Evolutionary conservation across 2,113 vertebrate genomes (phyloP).

Genomic region (Ceyx margarethae): DNA sequence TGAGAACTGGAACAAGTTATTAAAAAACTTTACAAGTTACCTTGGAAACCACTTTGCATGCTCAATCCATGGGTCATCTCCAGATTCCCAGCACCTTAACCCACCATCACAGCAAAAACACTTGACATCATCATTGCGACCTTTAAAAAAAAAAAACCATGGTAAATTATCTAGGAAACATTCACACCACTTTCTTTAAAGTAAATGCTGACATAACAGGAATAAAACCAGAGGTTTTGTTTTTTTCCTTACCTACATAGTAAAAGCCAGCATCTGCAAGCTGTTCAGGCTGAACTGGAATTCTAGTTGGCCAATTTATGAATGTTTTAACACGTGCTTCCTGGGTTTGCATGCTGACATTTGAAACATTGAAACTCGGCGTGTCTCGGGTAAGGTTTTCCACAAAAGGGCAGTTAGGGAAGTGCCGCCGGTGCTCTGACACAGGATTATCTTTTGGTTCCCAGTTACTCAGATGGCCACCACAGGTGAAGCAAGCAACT

Average conservation of each 20-base stretch:
- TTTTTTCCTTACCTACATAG: slow-evolving; percentile 86
- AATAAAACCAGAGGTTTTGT: neutral
- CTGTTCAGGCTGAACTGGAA: slow-evolving; percentile 90
- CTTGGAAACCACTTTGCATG: slow-evolving; percentile 99
- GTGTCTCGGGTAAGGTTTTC: slow-evolving; percentile 75
- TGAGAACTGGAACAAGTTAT: neutral
- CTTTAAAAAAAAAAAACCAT: slow-evolving; percentile 62
- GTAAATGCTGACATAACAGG: neutral
- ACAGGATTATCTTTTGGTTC: slow-evolving; percentile 93
- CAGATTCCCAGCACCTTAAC: slow-evolving; percentile 95
- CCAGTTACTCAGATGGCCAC: slow-evolving; percentile 93
- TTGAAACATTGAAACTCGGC: slow-evolving; percentile 84
- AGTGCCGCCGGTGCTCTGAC: slow-evolving; percentile 92
- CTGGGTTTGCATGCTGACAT: slow-evolving; percentile 90
- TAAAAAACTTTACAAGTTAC: slow-evolving; percentile 66
- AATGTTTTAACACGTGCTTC: slow-evolving; percentile 89
- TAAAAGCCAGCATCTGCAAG: slow-evolving; percentile 96
- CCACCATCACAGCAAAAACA: slow-evolving; percentile 98
- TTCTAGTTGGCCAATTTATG: slow-evolving; percentile 88
- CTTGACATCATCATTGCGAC: slow-evolving; percentile 94
- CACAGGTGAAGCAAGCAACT: slow-evolving; percentile 94
- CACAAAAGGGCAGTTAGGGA: slow-evolving; percentile 89
- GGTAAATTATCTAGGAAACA: neutral
- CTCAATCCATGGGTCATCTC: slow-evolving; percentile 97
- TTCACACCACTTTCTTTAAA: neutral